Conservation (phyloP, 2,888 invertebrate genomes). For the Carpatolechia fugitivella region DNA sequence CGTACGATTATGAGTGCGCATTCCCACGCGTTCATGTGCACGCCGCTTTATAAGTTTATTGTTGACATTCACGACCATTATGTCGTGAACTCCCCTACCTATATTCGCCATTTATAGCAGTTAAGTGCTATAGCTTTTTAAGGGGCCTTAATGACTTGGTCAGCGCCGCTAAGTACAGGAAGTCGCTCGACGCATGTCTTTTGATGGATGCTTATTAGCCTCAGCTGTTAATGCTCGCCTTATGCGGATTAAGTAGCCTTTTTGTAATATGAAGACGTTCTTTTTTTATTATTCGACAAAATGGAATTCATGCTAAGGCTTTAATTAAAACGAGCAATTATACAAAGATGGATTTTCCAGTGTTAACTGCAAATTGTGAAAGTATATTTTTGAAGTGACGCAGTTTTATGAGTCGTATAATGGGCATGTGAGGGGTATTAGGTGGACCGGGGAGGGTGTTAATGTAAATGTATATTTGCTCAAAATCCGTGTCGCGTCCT, state of each 20-base stretch:
- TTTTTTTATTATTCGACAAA: not conserved
- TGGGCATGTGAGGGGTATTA: slow-evolving; percentile 25
- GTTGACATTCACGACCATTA: slow-evolving; percentile 28
- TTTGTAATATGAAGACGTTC: slow-evolving; percentile 15
- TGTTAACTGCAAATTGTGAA: slow-evolving; percentile 33
- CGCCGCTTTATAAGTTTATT: slow-evolving; percentile 28
- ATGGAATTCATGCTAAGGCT: not conserved
- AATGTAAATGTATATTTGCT: slow-evolving; percentile 73
- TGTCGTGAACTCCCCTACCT: slow-evolving; percentile 20
- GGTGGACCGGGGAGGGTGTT: slow-evolving; percentile 50
- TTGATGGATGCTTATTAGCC: slow-evolving; percentile 23
- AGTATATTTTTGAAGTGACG: slow-evolving; percentile 28
- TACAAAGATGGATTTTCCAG: slow-evolving; percentile 28
- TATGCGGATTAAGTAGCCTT: slow-evolving; percentile 17
- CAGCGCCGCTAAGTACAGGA: slow-evolving; percentile 18
- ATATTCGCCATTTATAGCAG: slow-evolving; percentile 16
- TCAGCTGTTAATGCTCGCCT: slow-evolving; percentile 19
- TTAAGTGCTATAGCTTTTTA: slow-evolving; percentile 19
- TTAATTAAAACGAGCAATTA: not conserved
- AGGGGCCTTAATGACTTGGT: slow-evolving; percentile 18
- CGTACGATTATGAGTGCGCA: slow-evolving; percentile 23
- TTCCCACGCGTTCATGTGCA: slow-evolving; percentile 29
- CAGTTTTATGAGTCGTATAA: slow-evolving; percentile 30
- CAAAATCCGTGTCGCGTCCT: slow-evolving; percentile 75
- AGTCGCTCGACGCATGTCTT: slow-evolving; percentile 19